Base-by-base conservation (phyloP, 2,797 vertebrate species). In the Pseudomugil gertrudae region DNA sequence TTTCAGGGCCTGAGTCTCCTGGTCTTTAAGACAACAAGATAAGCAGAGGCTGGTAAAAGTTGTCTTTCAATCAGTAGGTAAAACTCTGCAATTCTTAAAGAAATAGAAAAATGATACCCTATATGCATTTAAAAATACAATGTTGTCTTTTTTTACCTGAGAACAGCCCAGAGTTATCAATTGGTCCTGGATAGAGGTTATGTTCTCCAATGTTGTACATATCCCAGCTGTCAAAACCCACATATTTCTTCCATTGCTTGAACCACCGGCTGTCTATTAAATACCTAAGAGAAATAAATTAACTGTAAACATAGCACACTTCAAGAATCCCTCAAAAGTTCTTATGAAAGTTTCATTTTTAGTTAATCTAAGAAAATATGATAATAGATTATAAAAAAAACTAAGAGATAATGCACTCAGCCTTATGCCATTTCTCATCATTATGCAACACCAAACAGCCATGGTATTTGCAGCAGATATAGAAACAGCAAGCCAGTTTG, bases 191-290 rank as follows among this genome's bases (percentile, higher is more conserved):
- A 73, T 94, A 98, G 6, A 98, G 90, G 67, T 89, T 95, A 50
- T 91, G 94, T 64, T 98, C 95, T 9, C 97, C 97, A 54, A 95
- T 95, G 72, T 94, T 96, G 88, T 96, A 97, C 95, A 96, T 93
- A 65, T 99, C 98, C 97, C 97, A 99, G 82, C 93, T 97, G 89
- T 99, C 97, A 63, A 96, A 99, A 51, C 96, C 96, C 81, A 99
- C 98, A 76, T 97, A 99, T 68, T 99, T 99, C 92, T 98, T 99
- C 98, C 98, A 99, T 67, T 97, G 97, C 76, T 97, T 98, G 90
- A 98, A 99, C 98, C 98, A 99, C 40, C 96, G 93, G 64, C 95
- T 98, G 90, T 98, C 96, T 84, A 99, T 95, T 57, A 99, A 92
- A 92, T 95, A 99, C 98, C 98, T 99, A 83, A 59, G 74, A 81